Evolutionary conservation across 2,797 vertebrate species (phyloP), one percentile per base, ranked within the genome.

Genomic region (Phataginus tricuspis): DNA sequence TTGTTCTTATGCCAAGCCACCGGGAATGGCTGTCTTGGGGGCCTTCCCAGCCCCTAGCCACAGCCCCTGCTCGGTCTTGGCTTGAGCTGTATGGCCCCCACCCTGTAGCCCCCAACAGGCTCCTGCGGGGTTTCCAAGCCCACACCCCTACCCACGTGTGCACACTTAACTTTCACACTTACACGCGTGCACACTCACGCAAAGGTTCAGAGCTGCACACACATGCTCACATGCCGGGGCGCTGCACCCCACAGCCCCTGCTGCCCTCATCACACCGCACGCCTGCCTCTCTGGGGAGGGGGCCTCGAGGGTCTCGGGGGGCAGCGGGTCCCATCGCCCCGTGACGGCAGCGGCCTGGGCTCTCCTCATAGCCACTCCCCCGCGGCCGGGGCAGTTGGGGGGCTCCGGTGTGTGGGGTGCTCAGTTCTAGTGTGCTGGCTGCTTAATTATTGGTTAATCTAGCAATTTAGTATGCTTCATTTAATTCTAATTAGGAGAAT

Each of bases 401-500:
- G 21, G 61, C 45, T 45, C 10, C 2, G 11, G 75, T 6, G 6
- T 96, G 91, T 95, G 1, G 12, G 98, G 97, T 98, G 96, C 98
- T 98, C 98, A 98, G 98, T 97, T 84, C 98, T 98, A 98, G 98
- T 96, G 98, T 97, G 95, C 98, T 98, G 98, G 98, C 98, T 98
- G 98, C 98, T 99, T 99, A 99, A 99, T 99, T 99, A 99, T 98
- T 98, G 98, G 98, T 98, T 99, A 99, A 99, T 99, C 99, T 99
- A 98, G 98, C 99, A 98, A 99, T 99, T 99, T 98, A 98, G 85
- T 98, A 98, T 98, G 99, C 98, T 99, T 99, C 99, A 99, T 99
- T 99, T 99, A 99, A 99, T 99, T 99, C 99, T 99, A 99, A 99
- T 99, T 99, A 99, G 98, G 98, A 98, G 98, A 99, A 99, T 99